Evolutionary conservation across 1,140 invertebrate genomes (phyloP).

Genomic region (Orchestia grillus): DNA sequence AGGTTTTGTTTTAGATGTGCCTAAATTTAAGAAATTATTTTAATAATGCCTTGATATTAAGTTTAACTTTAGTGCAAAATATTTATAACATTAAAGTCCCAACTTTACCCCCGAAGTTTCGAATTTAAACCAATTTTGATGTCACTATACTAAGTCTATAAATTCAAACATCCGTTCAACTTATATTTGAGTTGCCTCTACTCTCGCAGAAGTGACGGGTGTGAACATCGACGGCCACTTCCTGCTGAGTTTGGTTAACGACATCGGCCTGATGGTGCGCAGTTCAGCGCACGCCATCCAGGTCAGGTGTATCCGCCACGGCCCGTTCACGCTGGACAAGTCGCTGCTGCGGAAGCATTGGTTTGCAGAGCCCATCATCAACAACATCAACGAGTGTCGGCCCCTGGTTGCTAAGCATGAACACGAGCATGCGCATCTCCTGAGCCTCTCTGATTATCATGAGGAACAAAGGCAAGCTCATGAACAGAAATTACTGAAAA

Average conservation of each 20-base stretch:
- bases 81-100: no score
- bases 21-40: no score
- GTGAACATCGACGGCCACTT: slow-evolving; percentile 87
- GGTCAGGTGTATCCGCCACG: slow-evolving; percentile 85
- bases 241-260: slow-evolving; percentile 81
- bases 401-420: slow-evolving; percentile 65
- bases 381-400: slow-evolving; percentile 78
- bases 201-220: slow-evolving; percentile 83
- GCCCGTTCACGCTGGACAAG: slow-evolving; percentile 82
- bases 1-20: no score
- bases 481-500: neutral
- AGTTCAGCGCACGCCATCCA: slow-evolving; percentile 84
- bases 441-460: neutral
- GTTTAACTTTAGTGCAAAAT: no score
- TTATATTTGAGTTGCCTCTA: slow-evolving; percentile 56
- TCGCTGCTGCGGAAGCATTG: slow-evolving; percentile 88
- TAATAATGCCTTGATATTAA: no score
- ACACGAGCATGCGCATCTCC: slow-evolving; percentile 48
- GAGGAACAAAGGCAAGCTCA: neutral
- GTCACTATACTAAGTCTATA: no score
- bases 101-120: no score
- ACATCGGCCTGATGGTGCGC: slow-evolving; percentile 84
- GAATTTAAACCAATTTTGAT: no score
- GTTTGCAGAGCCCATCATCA: slow-evolving; percentile 80
- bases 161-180: neutral